A percentile compares a stretch with the other conserved stretches of the same genome.
phyloP scores from a whole-genome alignment of 1,140 invertebrate genomes.

The Ditylenchus dipsaci region DNA sequence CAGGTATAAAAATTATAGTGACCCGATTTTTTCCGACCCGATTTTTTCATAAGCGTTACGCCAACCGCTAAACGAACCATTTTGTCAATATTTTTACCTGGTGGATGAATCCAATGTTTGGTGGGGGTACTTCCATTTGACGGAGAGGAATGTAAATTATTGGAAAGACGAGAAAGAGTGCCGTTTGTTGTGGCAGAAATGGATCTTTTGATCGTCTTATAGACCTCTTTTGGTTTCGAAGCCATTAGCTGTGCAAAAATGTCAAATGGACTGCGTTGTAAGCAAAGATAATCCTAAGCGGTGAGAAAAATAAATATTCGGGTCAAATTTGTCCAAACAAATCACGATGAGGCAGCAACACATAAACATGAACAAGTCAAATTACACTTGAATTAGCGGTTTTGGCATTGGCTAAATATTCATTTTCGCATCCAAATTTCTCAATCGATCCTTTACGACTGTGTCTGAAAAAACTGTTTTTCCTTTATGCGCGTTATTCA shows the following conservation, averaged over 20 bases:
- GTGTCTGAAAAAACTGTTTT: no score
- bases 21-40: no score
- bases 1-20: no score
- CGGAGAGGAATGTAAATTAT: conserved; percentile 8
- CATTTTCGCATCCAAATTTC: no score
- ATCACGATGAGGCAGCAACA: background rate
- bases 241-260: no score
- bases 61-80: no score
- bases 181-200: conserved; percentile 42
- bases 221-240: conserved; percentile 30
- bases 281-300: background rate
- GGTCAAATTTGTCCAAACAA: background rate
- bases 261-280: background rate
- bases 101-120: conserved; percentile 44
- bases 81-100: no score
- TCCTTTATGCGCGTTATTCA: no score
- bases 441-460: no score
- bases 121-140: background rate
- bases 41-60: no score
- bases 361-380: background rate
- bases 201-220: conserved; percentile 42
- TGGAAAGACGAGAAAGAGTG: conserved; percentile 14
- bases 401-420: no score
- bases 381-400: background rate
- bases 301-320: background rate